Evolutionary conservation across 2,113 vertebrate genomes (phyloP), one percentile per base, ranked within the genome.

Genomic region (Passer montanus): DNA sequence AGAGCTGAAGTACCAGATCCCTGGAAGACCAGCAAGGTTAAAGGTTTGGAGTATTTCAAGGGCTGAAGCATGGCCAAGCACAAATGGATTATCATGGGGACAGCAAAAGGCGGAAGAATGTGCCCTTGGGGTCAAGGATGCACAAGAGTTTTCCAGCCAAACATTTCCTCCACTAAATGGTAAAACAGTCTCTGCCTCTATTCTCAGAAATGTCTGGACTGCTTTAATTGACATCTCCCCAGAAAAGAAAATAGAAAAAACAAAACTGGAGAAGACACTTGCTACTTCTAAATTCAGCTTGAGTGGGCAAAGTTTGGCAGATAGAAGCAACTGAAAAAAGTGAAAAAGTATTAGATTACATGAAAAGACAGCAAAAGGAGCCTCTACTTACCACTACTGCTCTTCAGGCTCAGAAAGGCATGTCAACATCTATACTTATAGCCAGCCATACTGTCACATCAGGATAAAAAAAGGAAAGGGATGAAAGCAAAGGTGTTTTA

Each of bases 211-310:
- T 3, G 22, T 66, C 75, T 89, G 33, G 39, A 63, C 50, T 63
- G 47, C 81, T 94, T 86, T 44, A 93, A 89, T 39, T 67, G 55
- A 90, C 58, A 67, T 85, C 72, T 81, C 31, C 9, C 19, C 52
- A 63, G 10, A 70, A 79, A 92, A 81, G 12, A 22, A 41, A 81
- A 64, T 10, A 41, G 70, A 83, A 12, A 77, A 35, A 2, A 1
- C 1, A 82, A 11, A 74, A 49, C 22, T 47, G 30, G 21, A 90
- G 41, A 90, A 84, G 52, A 83, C 18, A 58, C n/a, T 80, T 75
- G 58, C 44, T 84, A 89, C 27, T 84, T 86, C 83, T 84, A 86
- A 93, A 92, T 87, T 66, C 82, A 90, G 67, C 67, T 30, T 62
- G 31, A 91, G 58, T 56, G 23, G 58, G 67, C 83, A 37, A 93